Conservation (phyloP, 2,113 vertebrate species). For the Psilopsiagon aymara region DNA sequence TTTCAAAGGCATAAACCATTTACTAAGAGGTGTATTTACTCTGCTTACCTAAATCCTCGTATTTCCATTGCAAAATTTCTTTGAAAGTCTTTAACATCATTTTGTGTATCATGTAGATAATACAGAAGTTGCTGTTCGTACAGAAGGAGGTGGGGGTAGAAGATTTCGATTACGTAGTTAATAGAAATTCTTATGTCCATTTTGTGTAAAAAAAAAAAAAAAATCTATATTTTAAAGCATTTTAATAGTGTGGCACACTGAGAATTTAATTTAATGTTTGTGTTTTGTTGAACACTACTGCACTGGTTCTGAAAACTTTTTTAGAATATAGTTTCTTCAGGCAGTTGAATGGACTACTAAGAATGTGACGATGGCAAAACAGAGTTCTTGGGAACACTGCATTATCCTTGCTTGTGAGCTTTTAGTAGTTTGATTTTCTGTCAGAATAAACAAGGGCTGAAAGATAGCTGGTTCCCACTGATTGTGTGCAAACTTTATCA, state of each 20-base stretch:
- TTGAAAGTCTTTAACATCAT: background rate
- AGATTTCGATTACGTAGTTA: background rate
- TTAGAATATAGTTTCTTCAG: background rate
- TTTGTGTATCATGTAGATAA: background rate
- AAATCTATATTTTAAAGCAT: background rate
- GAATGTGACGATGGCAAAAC: background rate
- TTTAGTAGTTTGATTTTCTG: background rate
- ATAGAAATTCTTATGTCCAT: background rate
- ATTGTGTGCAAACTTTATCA: background rate
- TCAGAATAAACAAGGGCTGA: background rate
- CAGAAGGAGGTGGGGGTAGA: background rate
- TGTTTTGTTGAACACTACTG: background rate
- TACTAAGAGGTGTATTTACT: background rate
- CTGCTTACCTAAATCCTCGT: background rate
- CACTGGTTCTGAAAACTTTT: background rate
- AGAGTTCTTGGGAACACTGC: background rate
- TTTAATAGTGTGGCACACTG: background rate
- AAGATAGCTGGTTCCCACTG: background rate
- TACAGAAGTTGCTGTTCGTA: background rate
- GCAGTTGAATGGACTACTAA: background rate
- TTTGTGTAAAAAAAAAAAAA: background rate
- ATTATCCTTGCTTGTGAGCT: background rate
- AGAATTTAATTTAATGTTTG: background rate
- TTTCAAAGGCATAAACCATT: background rate
- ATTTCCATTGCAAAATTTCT: background rate